Conservation (phyloP, 2,888 invertebrate species). For the Dusona sp. region DNA sequence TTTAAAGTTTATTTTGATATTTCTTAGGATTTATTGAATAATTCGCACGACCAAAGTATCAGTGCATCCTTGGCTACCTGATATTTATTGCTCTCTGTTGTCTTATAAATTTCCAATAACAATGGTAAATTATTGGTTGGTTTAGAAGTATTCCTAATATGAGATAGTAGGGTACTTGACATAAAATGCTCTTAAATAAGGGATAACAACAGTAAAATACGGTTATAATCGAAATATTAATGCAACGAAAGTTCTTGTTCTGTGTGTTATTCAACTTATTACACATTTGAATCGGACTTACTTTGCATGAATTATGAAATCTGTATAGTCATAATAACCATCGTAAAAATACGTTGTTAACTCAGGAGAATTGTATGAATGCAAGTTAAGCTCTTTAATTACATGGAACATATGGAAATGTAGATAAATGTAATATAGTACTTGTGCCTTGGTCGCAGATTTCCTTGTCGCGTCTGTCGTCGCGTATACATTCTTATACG, state of each 20-base stretch:
- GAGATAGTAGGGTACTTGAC: too few species aligned
- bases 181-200: too few species aligned
- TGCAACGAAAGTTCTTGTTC: neutral
- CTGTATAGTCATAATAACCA: neutral
- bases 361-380: constrained; percentile 2
- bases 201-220: too few species aligned
- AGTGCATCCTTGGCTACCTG: too few species aligned
- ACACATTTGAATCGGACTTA: neutral
- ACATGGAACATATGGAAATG: constrained; percentile 26
- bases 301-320: neutral
- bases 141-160: too few species aligned
- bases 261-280: neutral
- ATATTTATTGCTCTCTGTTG: too few species aligned
- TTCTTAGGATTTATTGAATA: too few species aligned
- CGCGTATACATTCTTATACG: neutral
- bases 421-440: constrained; percentile 33
- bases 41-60: too few species aligned
- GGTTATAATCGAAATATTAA: too few species aligned
- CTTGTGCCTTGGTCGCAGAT: constrained; percentile 56
- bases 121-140: too few species aligned
- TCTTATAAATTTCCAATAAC: too few species aligned
- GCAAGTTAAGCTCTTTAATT: constrained; percentile 23
- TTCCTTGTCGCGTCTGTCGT: constrained; percentile 19
- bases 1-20: too few species aligned
- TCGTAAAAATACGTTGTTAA: neutral